Conservation (phyloP, 2,888 invertebrate genomes). For the Pandemis cinnamomeana region DNA sequence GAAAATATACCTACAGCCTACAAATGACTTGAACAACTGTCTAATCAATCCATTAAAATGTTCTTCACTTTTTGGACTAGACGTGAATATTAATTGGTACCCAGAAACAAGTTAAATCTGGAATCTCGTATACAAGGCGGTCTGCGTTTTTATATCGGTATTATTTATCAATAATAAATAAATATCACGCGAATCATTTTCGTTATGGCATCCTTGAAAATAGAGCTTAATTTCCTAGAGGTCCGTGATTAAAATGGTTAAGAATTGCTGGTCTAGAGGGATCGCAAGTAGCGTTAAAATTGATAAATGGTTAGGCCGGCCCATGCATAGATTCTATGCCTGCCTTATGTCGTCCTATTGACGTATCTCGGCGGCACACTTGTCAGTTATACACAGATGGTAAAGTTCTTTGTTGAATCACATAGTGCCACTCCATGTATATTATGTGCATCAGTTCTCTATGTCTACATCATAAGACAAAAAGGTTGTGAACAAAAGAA, state of each 20-base stretch:
- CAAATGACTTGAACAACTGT: neutral
- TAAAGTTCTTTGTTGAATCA: neutral
- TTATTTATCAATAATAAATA: too few species aligned
- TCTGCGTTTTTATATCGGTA: too few species aligned
- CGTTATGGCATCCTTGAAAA: too few species aligned
- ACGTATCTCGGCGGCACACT: neutral
- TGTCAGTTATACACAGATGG: neutral
- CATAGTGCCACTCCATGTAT: neutral
- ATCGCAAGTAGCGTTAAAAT: neutral
- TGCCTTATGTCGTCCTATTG: neutral
- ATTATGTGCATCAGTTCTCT: neutral
- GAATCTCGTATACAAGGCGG: neutral
- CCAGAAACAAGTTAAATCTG: neutral
- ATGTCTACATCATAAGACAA: neutral
- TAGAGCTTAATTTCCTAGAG: too few species aligned
- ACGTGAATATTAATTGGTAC: neutral
- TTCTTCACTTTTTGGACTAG: neutral
- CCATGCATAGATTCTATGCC: neutral
- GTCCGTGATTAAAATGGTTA: too few species aligned
- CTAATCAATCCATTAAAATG: conserved; percentile 9
- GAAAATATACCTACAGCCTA: neutral
- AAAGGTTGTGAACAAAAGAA: too few species aligned
- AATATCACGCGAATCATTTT: too few species aligned
- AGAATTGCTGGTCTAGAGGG: neutral
- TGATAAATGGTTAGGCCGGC: neutral